These are phyloP conservation scores for Cheumatopsyche charites DNA, from an alignment of 1,140 invertebrate genomes.

Conservation along the genomic window DNA sequence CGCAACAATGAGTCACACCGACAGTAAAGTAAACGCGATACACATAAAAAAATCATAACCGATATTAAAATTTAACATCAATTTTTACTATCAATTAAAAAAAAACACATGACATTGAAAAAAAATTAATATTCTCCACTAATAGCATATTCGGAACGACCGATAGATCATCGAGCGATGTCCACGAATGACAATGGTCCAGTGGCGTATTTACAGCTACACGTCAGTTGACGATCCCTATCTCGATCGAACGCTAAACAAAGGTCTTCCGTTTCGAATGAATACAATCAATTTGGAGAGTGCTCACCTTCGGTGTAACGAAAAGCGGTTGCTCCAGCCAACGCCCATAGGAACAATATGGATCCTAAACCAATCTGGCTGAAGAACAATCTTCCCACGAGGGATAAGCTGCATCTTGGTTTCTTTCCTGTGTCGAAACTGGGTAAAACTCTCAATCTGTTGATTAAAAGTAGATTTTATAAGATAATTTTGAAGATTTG, in stretches of 20 bases:
- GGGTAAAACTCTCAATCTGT: conserved; percentile 42
- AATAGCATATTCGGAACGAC: too few relatives aligned
- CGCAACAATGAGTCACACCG: too few relatives aligned
- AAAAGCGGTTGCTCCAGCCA: conserved; percentile 65
- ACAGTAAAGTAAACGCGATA: too few relatives aligned
- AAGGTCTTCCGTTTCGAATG: neutral
- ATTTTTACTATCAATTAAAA: too few relatives aligned
- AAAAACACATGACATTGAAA: too few relatives aligned
- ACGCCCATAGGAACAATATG: conserved; percentile 62
- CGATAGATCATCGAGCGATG: too few relatives aligned
- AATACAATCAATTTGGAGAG: conserved; percentile 6
- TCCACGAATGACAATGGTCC: too few relatives aligned
- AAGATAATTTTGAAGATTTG: too few relatives aligned
- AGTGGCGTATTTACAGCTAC: too few relatives aligned
- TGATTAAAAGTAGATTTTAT: conserved; percentile 3
- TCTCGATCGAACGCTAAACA: conserved; percentile 1
- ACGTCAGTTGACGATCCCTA: neutral
- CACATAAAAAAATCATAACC: too few relatives aligned
- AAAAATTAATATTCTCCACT: too few relatives aligned
- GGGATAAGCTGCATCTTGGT: conserved; percentile 27
- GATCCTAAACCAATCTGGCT: conserved; percentile 61
- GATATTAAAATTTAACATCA: too few relatives aligned
- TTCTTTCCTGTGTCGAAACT: neutral
- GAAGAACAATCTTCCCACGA: conserved; percentile 54
- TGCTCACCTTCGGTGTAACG: conserved; percentile 63